Conservation (phyloP, 2,113 vertebrate species). For the Megaleporinus macrocephalus region DNA sequence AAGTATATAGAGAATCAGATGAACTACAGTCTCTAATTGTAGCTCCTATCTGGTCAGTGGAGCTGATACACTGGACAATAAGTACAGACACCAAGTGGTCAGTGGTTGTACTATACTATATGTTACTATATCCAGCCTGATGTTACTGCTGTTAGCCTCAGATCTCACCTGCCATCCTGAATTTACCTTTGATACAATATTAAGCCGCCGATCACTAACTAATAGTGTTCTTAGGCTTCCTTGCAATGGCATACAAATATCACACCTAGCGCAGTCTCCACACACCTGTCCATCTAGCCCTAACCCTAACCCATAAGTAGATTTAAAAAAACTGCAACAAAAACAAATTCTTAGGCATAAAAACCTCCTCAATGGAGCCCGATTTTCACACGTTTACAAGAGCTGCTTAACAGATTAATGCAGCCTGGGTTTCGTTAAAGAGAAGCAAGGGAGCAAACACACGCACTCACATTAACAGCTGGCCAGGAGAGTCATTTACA, state of each 20-base stretch:
- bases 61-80: no score
- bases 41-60: no score
- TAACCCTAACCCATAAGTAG: no score
- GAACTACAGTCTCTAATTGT: no score
- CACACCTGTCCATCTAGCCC: not conserved
- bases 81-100: no score
- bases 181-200: not conserved
- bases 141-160: not conserved
- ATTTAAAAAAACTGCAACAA: not conserved
- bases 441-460: slow-evolving; percentile 39
- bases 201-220: slow-evolving; percentile 32
- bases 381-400: slow-evolving; percentile 42
- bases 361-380: not conserved
- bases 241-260: not conserved
- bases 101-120: no score
- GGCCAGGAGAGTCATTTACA: slow-evolving; percentile 51
- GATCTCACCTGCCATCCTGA: slow-evolving; percentile 3
- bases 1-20: no score
- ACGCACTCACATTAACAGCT: slow-evolving; percentile 53
- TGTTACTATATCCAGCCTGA: no score
- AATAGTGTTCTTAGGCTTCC: slow-evolving; percentile 4
- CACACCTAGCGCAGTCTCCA: not conserved
- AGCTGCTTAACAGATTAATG: slow-evolving; percentile 45
- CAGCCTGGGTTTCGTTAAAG: slow-evolving; percentile 44
- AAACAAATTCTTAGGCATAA: slow-evolving; percentile 17